Conservation (phyloP, 2,797 vertebrate genomes). For the Falco berigora region DNA sequence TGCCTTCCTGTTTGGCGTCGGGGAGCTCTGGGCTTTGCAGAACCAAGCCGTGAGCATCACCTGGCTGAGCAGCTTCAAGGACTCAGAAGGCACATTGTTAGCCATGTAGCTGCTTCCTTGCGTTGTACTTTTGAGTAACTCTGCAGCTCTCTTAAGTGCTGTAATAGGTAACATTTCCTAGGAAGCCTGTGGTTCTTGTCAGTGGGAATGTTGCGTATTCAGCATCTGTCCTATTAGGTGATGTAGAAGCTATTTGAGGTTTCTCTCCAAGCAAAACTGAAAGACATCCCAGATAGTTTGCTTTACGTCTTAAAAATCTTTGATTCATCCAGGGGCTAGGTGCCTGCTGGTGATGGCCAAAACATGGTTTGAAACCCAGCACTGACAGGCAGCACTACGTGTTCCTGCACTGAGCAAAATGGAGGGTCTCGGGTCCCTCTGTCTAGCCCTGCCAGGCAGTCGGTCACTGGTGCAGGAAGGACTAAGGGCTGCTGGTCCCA, state of each 20-base stretch:
- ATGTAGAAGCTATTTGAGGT: not conserved
- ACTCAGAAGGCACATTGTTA: not conserved
- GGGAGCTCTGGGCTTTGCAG: not conserved
- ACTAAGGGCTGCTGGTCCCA: not conserved
- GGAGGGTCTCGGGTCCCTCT: fast-evolving
- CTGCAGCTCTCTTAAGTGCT: not conserved
- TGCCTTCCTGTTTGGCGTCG: not conserved
- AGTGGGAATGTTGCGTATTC: not conserved
- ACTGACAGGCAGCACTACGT: not conserved
- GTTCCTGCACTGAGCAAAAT: not conserved
- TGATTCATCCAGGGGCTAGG: not conserved
- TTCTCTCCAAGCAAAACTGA: not conserved
- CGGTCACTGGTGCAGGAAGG: not conserved
- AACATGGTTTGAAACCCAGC: not conserved
- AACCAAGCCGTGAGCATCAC: not conserved
- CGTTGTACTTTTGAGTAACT: not conserved
- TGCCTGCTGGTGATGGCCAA: not conserved
- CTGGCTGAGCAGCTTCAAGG: not conserved
- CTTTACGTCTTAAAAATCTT: not conserved
- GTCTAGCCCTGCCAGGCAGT: not conserved
- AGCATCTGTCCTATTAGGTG: not conserved
- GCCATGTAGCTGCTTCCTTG: not conserved
- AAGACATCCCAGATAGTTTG: not conserved
- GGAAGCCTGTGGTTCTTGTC: not conserved
- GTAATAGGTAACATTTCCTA: not conserved